Base-by-base conservation (phyloP, 37 sponge, comb jelly and placozoan genomes). In the Oopsacas minuta region DNA sequence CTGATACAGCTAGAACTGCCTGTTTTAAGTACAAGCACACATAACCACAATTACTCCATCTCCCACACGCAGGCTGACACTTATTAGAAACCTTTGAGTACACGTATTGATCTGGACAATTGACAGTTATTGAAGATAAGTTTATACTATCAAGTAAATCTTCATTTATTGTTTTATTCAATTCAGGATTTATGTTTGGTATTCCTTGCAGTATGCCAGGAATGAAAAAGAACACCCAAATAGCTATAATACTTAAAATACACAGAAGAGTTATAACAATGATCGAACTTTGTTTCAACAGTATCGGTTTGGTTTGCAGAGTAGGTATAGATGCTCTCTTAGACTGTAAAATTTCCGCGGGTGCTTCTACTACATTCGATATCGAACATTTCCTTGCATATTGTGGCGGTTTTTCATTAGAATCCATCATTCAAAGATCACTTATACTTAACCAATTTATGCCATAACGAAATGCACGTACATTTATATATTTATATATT, bases 1-100 rank as follows among this genome's bases (percentile, higher is more conserved):
- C 75, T 5, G 30, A 3, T 10, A 61, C 3, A 61, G 75, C 75
- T 10, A 25, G 30, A n/a, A 61, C 28, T 61, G 17, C 20, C 20
- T 61, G 75, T 34, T n/a, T 25, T 10, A 61, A 32, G 75, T 61
- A 61, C 75, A 61, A 34, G 28, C 75, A 61, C 20, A 34, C 28
- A 61, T 61, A 61, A 3, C 75, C 75, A 61, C 75, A 61, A 20
- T 20, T 61, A 34, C 75, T 61, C 75, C 75, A 61, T 61, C 75
- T 3, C 30, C 75, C 75, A 12, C 75, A 61, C 3, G 75, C 75
- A n/a, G 75, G 75, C 1, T n/a, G 20, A 34, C 75, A 61, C 7
- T 10, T 61, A 3, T n/a, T 61, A 5, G 30, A 10, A n/a, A 20
- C 1, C 30, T 7, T 7, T 3, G 75, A 61, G 22, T 61, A 61